A percentile compares a stretch with the other conserved stretches of the same genome.
phyloP scores from a whole-genome alignment of 2,888 invertebrate genomes.

The Drosophila parthenogenetica region DNA sequence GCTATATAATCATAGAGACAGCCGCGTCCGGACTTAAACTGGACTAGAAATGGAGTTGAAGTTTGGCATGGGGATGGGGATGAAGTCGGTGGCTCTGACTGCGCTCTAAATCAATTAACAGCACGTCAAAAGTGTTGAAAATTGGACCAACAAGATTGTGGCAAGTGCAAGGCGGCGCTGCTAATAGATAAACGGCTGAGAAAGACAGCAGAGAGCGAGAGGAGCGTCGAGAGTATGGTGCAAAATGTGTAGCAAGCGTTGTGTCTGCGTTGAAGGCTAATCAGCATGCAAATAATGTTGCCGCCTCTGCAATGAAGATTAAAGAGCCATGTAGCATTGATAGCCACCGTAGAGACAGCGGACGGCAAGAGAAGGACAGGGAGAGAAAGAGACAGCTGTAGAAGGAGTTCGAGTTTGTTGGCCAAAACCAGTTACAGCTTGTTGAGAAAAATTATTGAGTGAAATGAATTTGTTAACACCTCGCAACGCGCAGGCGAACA shows the following conservation, averaged over 20 bases:
- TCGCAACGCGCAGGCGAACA: slow-evolving; percentile 40
- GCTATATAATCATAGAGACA: slow-evolving; percentile 79
- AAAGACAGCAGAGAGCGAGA: slow-evolving; percentile 1
- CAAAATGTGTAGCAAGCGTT: slow-evolving; percentile 65
- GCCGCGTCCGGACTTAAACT: slow-evolving; percentile 22
- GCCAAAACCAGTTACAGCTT: slow-evolving; percentile 74
- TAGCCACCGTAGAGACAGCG: slow-evolving; percentile 47
- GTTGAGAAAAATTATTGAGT: slow-evolving; percentile 70
- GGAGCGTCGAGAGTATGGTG: slow-evolving; percentile 30
- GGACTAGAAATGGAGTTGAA: slow-evolving; percentile 17
- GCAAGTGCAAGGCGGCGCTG: slow-evolving; percentile 43
- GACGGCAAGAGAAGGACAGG: neutral
- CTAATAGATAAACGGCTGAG: slow-evolving; percentile 53
- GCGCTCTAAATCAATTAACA: slow-evolving; percentile 81
- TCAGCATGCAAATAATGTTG: slow-evolving; percentile 81
- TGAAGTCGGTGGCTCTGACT: slow-evolving; percentile 23
- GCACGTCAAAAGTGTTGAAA: slow-evolving; percentile 81
- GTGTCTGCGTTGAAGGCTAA: slow-evolving; percentile 73
- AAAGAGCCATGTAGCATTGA: slow-evolving; percentile 72
- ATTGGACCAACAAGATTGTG: slow-evolving; percentile 66
- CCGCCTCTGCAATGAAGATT: slow-evolving; percentile 73
- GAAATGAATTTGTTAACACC: slow-evolving; percentile 82
- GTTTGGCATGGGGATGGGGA: neutral
- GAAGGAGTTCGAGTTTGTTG: neutral
- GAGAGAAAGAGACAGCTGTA: neutral